phyloP scores from a whole-genome alignment of 2,888 invertebrate species.

The Agrochola circellaris region DNA sequence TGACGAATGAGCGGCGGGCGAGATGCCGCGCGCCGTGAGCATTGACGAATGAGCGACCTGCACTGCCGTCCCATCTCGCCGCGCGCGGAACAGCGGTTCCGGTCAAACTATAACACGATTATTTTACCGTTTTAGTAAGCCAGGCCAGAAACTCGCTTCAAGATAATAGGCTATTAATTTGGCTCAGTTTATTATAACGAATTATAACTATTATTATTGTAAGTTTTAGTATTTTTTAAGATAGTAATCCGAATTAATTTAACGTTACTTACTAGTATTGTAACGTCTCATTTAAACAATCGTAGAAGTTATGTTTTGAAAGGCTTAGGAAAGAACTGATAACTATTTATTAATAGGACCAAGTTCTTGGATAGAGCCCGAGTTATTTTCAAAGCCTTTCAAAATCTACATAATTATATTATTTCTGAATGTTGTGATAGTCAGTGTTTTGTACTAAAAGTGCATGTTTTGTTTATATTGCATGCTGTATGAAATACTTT shows the following conservation, averaged over 20 bases:
- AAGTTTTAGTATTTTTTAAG: constrained; percentile 26
- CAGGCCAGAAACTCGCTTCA: constrained; percentile 21
- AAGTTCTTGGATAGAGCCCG: neutral
- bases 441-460: constrained; percentile 70
- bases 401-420: constrained; percentile 27
- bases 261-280: constrained; percentile 40
- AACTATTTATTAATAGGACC: neutral
- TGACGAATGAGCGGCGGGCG: no score
- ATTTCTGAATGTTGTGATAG: constrained; percentile 66
- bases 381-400: constrained; percentile 29
- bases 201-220: constrained; percentile 25
- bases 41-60: no score
- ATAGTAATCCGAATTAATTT: constrained; percentile 48
- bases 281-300: constrained; percentile 23
- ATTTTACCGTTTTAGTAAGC: neutral
- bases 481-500: constrained; percentile 71
- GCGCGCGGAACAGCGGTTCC: no score
- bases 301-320: constrained; percentile 22
- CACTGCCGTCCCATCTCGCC: no score
- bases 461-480: constrained; percentile 73
- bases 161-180: constrained; percentile 1
- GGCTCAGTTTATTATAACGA: constrained; percentile 31
- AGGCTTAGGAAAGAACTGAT: constrained; percentile 11
- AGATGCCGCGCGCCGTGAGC: no score
- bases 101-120: neutral